Conservation (phyloP, 2,888 invertebrate species). For the Coleophora deauratella region DNA sequence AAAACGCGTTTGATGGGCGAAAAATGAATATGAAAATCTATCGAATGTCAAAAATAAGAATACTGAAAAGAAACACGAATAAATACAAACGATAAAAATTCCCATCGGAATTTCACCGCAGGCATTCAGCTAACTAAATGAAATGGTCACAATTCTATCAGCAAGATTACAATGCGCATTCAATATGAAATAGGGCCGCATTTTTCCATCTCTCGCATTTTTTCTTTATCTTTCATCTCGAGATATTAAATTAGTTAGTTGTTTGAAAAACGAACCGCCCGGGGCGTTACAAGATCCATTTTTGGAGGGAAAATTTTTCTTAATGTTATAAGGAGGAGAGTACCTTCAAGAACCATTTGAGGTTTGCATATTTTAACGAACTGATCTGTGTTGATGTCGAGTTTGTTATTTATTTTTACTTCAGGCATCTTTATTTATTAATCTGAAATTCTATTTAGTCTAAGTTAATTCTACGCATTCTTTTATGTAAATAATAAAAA, state of each 20-base stretch:
- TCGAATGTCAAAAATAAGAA: too few species aligned
- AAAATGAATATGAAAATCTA: too few species aligned
- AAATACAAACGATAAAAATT: too few species aligned
- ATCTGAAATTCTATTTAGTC: too few species aligned
- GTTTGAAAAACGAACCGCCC: slow-evolving; percentile 1
- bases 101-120: too few species aligned
- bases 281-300: not conserved
- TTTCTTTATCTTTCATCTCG: slow-evolving; percentile 2
- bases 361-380: not conserved
- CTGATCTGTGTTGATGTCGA: not conserved
- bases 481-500: too few species aligned
- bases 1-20: too few species aligned
- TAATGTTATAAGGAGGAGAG: not conserved
- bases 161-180: not conserved
- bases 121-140: not conserved
- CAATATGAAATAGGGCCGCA: slow-evolving; percentile 1
- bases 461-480: too few species aligned
- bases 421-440: too few species aligned
- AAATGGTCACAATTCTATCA: too few species aligned
- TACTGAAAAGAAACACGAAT: too few species aligned
- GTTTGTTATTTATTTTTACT: too few species aligned
- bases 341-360: not conserved
- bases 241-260: slow-evolving; percentile 5
- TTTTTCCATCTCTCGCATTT: not conserved
- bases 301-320: not conserved